Evolutionary conservation across 2,797 vertebrate species (phyloP).

Genomic region (Falco novaeseelandiae): DNA sequence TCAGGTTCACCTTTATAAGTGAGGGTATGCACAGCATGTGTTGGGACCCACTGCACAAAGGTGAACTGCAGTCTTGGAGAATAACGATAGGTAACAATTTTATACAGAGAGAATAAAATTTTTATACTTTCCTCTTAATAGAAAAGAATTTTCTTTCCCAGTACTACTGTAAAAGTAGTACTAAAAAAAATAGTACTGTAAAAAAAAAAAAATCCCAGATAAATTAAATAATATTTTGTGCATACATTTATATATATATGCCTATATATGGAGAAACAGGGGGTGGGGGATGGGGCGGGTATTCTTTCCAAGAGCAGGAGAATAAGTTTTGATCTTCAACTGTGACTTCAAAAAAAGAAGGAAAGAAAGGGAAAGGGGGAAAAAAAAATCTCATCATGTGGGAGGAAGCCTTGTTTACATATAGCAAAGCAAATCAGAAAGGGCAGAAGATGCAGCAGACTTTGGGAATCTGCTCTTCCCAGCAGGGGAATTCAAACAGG

Average conservation of each 20-base stretch:
- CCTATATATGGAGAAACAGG: not conserved
- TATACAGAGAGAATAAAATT: not conserved
- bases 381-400: not conserved
- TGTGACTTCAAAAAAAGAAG: not conserved
- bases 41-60: not conserved
- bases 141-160: not conserved
- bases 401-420: not conserved
- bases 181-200: no score
- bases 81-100: not conserved
- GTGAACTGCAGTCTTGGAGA: not conserved
- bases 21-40: not conserved
- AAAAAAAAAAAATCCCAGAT: not conserved
- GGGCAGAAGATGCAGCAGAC: not conserved
- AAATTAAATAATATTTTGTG: not conserved
- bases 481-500: slow-evolving; percentile 2
- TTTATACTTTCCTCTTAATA: not conserved
- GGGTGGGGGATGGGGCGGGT: no score
- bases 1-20: not conserved
- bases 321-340: not conserved
- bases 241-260: not conserved
- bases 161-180: not conserved
- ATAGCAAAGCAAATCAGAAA: not conserved
- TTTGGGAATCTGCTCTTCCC: not conserved
- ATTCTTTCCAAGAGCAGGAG: not conserved
- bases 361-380: not conserved